Base-by-base conservation (phyloP, 2,113 vertebrate species). In the Phainopepla nitens region DNA sequence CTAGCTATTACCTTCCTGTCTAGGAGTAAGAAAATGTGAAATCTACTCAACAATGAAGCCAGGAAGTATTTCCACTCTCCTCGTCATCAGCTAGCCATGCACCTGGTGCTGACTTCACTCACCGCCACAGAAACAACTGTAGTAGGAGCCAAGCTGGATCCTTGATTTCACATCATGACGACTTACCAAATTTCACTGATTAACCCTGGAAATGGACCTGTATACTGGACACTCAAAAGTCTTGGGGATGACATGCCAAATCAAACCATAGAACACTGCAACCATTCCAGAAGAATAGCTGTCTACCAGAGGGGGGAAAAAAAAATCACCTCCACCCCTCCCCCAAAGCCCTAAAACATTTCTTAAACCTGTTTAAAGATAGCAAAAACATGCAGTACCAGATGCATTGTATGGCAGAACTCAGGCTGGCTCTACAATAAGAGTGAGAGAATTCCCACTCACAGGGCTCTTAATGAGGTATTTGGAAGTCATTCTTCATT, bases 321-420 rank as follows among this genome's bases (percentile, higher is more conserved):
- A 7, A 33, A 24, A 2, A 33, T 7, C 9, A 60, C 2, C 14
- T 54, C 10, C 8, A 28, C 5, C 12, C 9, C 5, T 35, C 15
- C 11, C 4, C 16, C 15, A 22, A 86, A 73, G 15, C 8, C n/a
- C 28, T 19, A 54, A 64, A 53, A 7, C 17, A 41, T 24, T 41
- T 39, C 17, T 41, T 57, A 49, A 76, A 42, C 7, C 13, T 3
- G 1, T 36, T 65, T 62, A 57, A 70, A 57, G 11, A 44, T 4
- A 53, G 83, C 2, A 82, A 61, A 77, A 90, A 36, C 2, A 23
- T 42, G 17, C 3, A 11, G 45, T 6, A 76, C 1, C 12, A 71
- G 35, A 9, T 39, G 8, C 6, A 17, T 49, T 36, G 11, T 10
- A 44, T 13, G 14, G 19, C 11, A 57, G 31, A 41, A 73, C 13